Evolutionary conservation across 2,888 invertebrate genomes (phyloP).

Genomic region (Synergus gifuensis): DNA sequence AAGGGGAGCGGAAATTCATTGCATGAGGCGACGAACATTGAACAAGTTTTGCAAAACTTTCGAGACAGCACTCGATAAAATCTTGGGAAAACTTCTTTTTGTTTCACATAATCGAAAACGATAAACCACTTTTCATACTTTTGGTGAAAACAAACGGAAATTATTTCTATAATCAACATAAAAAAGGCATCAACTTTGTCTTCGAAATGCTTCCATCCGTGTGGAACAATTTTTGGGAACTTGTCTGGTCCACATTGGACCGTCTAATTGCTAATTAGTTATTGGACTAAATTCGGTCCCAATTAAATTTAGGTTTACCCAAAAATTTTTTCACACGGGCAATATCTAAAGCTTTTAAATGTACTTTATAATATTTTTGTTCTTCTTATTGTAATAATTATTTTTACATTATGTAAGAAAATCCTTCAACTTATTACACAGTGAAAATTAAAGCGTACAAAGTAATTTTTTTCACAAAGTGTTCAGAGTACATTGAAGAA

Average conservation of each 20-base stretch:
- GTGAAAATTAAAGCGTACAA: background rate
- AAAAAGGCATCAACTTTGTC: too few relatives aligned
- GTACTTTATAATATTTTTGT: too few relatives aligned
- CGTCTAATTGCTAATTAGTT: too few relatives aligned
- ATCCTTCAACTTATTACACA: background rate
- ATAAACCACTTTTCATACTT: background rate
- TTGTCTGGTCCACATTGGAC: too few relatives aligned
- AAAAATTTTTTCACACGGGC: too few relatives aligned
- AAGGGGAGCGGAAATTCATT: constrained; percentile 1
- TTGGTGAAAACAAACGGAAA: background rate
- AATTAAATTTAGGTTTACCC: too few relatives aligned
- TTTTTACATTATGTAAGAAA: background rate
- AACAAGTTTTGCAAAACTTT: background rate
- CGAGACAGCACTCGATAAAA: constrained; percentile 12
- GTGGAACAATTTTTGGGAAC: too few relatives aligned
- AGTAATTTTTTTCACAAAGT: background rate
- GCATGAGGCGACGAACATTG: background rate
- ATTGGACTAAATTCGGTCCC: too few relatives aligned
- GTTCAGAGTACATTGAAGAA: background rate
- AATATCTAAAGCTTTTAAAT: too few relatives aligned
- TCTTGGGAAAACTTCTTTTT: constrained; percentile 6
- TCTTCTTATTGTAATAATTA: background rate
- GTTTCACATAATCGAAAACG: constrained; percentile 22
- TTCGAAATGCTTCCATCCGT: too few relatives aligned
- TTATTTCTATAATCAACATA: too few relatives aligned